A percentile compares a stretch with the other conserved stretches of the same genome.
Conservation (phyloP, 2,888 invertebrate genomes). For the Rotaria magnacalcarata region DNA sequence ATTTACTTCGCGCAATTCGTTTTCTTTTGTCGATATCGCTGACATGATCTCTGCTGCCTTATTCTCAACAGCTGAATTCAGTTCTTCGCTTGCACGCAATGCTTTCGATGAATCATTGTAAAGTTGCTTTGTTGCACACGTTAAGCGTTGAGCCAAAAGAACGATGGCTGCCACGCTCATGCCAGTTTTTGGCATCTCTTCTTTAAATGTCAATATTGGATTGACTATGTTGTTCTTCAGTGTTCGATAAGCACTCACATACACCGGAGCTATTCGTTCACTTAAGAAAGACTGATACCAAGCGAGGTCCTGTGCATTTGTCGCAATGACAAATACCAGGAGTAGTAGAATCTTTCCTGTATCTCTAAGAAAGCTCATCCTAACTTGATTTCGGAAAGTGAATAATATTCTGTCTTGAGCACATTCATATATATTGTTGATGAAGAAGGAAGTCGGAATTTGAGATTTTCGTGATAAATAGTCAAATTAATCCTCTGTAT, state of each 20-base stretch:
- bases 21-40: background rate
- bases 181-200: background rate
- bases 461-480: too few species aligned
- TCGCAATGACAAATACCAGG: too few species aligned
- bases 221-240: background rate
- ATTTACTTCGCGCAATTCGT: background rate
- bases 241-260: background rate
- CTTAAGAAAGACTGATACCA: background rate
- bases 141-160: background rate
- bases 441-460: too few species aligned
- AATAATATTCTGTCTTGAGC: too few species aligned
- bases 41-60: background rate
- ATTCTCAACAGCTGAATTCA: background rate
- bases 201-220: background rate
- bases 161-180: background rate
- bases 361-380: too few species aligned
- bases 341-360: too few species aligned
- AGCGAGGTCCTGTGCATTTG: background rate
- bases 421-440: too few species aligned
- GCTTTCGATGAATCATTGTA: background rate
- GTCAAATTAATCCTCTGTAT: too few species aligned
- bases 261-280: background rate
- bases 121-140: background rate
- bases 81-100: background rate
- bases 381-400: too few species aligned